These are phyloP conservation scores for Microcebus murinus DNA, from an alignment of 2,113 vertebrate genomes.

Conservation along the genomic window DNA sequence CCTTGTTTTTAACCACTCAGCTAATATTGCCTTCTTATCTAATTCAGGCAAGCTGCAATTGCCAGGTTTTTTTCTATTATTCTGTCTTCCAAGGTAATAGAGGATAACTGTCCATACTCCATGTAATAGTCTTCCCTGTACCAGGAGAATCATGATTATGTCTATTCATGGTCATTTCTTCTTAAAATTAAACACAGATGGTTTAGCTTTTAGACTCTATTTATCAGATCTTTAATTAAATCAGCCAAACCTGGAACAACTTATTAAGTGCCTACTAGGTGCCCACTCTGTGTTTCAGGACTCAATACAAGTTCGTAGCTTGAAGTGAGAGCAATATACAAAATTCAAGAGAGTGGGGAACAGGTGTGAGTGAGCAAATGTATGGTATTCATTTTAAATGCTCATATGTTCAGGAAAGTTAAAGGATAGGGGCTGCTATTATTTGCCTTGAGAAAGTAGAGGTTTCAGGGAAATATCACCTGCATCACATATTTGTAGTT, in stretches of 20 bases:
- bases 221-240: conserved; percentile 62
- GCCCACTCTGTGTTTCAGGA: conserved; percentile 3
- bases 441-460: background rate
- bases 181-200: conserved; percentile 58
- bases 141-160: conserved; percentile 7
- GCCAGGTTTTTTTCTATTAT: background rate
- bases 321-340: background rate
- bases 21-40: conserved; percentile 35
- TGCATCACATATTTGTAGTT: background rate
- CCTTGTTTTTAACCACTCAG: conserved; percentile 7
- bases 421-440: background rate
- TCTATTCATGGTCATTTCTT: conserved; percentile 25
- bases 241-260: conserved; percentile 35
- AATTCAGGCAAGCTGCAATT: conserved; percentile 29
- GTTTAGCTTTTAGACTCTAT: conserved; percentile 37
- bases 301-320: conserved; percentile 9
- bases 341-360: background rate
- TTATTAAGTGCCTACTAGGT: conserved; percentile 47
- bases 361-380: background rate
- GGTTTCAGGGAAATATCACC: background rate
- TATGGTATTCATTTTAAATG: conserved; percentile 8
- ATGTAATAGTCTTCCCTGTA: background rate
- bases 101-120: background rate
- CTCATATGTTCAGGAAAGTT: background rate
- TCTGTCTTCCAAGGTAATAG: background rate